phyloP scores from a whole-genome alignment of 2,888 invertebrate species.

The Xestia sexstrigata region DNA sequence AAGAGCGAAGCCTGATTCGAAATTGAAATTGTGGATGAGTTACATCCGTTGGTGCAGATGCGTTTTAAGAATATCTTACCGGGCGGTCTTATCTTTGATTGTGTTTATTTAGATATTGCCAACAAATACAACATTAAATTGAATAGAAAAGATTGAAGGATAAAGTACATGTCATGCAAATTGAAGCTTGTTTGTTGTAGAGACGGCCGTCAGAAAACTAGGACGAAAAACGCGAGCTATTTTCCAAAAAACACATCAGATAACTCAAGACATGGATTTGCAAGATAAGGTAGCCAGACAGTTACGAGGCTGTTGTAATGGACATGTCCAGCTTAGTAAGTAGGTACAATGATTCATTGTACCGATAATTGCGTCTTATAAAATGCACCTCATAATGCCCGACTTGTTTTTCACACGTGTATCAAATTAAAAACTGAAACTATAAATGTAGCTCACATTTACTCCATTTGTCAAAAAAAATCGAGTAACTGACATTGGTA shows the following conservation, averaged over 20 bases:
- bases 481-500: constrained; percentile 11
- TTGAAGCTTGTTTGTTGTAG: background rate
- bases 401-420: background rate
- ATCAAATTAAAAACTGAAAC: background rate
- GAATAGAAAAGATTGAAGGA: background rate
- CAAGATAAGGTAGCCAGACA: background rate
- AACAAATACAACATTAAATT: constrained; percentile 3
- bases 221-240: background rate
- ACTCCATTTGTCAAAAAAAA: constrained; percentile 20
- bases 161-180: background rate
- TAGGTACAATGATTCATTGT: background rate
- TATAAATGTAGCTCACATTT: background rate
- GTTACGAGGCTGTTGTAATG: background rate
- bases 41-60: constrained; percentile 33
- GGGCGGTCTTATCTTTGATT: constrained; percentile 4
- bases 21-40: constrained; percentile 44
- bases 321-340: background rate
- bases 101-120: constrained; percentile 27
- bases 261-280: background rate
- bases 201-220: constrained; percentile 3
- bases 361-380: too few relatives aligned
- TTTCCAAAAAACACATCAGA: background rate
- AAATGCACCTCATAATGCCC: background rate
- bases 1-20: constrained; percentile 37
- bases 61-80: constrained; percentile 40